A percentile compares a stretch with the other conserved stretches of the same genome.
Evolutionary conservation across 2,888 invertebrate species (phyloP).

Genomic region (Drosophila tripunctata): DNA sequence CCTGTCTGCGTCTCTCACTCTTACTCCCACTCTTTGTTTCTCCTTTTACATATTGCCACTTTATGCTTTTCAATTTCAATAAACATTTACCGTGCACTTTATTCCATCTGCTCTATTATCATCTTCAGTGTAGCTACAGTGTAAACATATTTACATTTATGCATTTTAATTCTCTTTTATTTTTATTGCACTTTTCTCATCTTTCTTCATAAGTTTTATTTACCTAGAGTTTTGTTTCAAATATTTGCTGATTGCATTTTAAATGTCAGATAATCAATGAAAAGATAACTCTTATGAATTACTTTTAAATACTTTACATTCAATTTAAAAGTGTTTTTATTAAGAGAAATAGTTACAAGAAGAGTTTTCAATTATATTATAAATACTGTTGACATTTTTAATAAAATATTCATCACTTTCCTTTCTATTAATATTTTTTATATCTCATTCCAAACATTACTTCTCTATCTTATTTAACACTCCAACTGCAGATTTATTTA

Average conservation of each 20-base stretch:
- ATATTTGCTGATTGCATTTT: slow-evolving; percentile 13
- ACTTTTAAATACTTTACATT: not conserved
- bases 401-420: too few relatives aligned
- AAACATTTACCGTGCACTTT: slow-evolving; percentile 53
- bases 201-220: not conserved
- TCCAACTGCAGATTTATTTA: not conserved
- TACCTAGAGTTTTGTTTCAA: slow-evolving; percentile 3
- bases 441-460: too few relatives aligned
- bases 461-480: not conserved
- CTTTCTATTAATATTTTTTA: too few relatives aligned
- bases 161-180: not conserved
- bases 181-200: slow-evolving; percentile 10
- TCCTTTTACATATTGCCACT: slow-evolving; percentile 56
- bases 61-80: slow-evolving; percentile 71
- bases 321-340: not conserved
- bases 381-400: too few relatives aligned
- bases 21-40: not conserved
- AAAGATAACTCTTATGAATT: not conserved
- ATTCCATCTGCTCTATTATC: slow-evolving; percentile 39
- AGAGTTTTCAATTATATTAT: too few relatives aligned
- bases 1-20: not conserved
- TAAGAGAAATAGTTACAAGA: not conserved
- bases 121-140: slow-evolving; percentile 17
- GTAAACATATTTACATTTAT: slow-evolving; percentile 19
- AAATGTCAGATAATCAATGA: slow-evolving; percentile 1